phyloP scores from a whole-genome alignment of 2,888 invertebrate genomes.

The Andrena hattorfiana region DNA sequence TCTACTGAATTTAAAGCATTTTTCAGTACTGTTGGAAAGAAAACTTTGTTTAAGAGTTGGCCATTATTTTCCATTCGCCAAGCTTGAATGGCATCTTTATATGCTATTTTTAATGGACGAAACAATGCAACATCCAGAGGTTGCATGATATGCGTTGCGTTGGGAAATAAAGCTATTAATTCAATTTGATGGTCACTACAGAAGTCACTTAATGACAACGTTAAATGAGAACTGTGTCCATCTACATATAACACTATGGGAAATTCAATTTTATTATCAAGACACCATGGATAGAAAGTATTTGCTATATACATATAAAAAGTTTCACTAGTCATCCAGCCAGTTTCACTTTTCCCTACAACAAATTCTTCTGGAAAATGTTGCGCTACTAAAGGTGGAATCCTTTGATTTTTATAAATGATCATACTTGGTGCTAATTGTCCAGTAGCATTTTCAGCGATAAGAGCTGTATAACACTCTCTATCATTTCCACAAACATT shows the following conservation, averaged over 20 bases:
- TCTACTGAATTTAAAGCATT: no score
- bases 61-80: no score
- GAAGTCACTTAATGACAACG: not conserved
- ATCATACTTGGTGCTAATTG: not conserved
- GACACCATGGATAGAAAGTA: not conserved
- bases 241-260: not conserved
- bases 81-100: no score
- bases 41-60: no score
- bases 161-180: not conserved
- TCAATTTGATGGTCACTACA: not conserved
- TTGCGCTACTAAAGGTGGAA: not conserved
- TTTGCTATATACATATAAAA: not conserved
- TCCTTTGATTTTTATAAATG: not conserved
- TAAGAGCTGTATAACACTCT: not conserved
- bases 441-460: not conserved
- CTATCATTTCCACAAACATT: not conserved
- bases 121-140: no score
- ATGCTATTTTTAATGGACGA: no score
- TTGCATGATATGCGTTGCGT: not conserved
- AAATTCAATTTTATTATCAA: not conserved
- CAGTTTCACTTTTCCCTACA: not conserved
- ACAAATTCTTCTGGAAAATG: not conserved
- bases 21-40: no score
- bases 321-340: constrained; percentile 4
- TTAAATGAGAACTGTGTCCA: no score